Percentiles rank a stretch among this genome's conserved stretches.
phyloP scores from a whole-genome alignment of 2,888 invertebrate genomes.

The Hydraecia micacea region DNA sequence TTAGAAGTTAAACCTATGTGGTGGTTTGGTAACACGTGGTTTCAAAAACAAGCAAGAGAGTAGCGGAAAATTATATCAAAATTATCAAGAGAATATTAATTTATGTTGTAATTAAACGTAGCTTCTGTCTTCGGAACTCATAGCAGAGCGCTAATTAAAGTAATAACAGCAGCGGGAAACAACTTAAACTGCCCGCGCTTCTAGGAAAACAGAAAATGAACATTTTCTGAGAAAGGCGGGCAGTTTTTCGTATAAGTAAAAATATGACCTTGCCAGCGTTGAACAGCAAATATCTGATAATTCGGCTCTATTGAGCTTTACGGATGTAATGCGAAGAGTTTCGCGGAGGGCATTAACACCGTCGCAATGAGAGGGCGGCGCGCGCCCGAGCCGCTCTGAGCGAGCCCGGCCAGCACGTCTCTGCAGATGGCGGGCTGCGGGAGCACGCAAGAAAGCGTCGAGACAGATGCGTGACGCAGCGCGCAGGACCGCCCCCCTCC shows the following conservation, averaged over 20 bases:
- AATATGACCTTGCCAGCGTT: slow-evolving; percentile 33
- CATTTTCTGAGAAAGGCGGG: slow-evolving; percentile 4
- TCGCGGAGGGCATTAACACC: slow-evolving; percentile 76
- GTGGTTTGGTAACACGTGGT: slow-evolving; percentile 9
- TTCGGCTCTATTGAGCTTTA: slow-evolving; percentile 54
- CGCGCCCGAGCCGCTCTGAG: slow-evolving; percentile 66
- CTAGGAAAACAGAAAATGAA: slow-evolving; percentile 13
- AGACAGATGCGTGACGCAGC: slow-evolving; percentile 90
- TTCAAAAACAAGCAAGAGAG: neutral
- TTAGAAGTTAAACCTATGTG: neutral
- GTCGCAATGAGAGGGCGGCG: slow-evolving; percentile 73
- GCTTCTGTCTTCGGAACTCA: slow-evolving; percentile 10
- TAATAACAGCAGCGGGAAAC: slow-evolving; percentile 1
- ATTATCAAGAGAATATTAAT: slow-evolving; percentile 2
- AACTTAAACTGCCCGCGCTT: neutral
- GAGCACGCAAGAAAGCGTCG: slow-evolving; percentile 85
- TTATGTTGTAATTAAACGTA: slow-evolving; percentile 12
- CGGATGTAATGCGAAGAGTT: slow-evolving; percentile 64
- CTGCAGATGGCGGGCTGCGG: slow-evolving; percentile 87
- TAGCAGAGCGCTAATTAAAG: slow-evolving; percentile 19
- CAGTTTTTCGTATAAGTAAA: slow-evolving; percentile 35
- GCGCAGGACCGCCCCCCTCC: slow-evolving; percentile 83
- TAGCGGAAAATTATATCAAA: neutral
- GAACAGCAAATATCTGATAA: slow-evolving; percentile 49
- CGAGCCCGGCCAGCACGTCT: slow-evolving; percentile 74